Percentiles rank a stretch among this genome's conserved stretches.
Evolutionary conservation across 2,113 vertebrate genomes (phyloP).

Genomic region (Oncorhynchus kisutch): DNA sequence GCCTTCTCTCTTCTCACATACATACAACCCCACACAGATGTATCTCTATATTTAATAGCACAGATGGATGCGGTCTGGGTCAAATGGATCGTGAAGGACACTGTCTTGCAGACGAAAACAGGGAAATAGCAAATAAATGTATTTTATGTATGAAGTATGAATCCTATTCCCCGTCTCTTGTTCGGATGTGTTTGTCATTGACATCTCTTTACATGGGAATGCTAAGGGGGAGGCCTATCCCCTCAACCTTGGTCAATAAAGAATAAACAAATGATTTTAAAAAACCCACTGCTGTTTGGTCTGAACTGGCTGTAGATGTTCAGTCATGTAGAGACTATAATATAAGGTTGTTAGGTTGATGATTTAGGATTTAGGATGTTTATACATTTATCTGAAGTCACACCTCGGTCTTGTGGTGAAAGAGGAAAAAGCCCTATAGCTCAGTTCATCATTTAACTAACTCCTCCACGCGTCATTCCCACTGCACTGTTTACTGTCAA

Average conservation of each 20-base stretch:
- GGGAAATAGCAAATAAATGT: constrained; percentile 77
- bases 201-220: constrained; percentile 80
- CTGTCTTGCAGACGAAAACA: constrained; percentile 50
- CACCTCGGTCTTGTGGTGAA: no score
- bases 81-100: constrained; percentile 58
- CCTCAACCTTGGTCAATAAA: constrained; percentile 74
- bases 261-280: constrained; percentile 63
- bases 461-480: no score
- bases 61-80: constrained; percentile 75
- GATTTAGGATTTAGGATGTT: no score
- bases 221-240: constrained; percentile 70
- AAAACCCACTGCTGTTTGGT: constrained; percentile 15
- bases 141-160: constrained; percentile 81
- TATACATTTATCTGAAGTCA: no score
- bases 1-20: no score
- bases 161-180: constrained; percentile 69
- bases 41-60: constrained; percentile 80
- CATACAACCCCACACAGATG: constrained; percentile 69
- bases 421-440: no score
- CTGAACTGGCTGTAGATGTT: background rate
- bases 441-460: no score
- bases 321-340: background rate
- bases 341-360: no score
- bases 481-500: no score
- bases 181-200: constrained; percentile 79